Conservation (phyloP, 1,140 invertebrate genomes). For the Diprion similis region DNA sequence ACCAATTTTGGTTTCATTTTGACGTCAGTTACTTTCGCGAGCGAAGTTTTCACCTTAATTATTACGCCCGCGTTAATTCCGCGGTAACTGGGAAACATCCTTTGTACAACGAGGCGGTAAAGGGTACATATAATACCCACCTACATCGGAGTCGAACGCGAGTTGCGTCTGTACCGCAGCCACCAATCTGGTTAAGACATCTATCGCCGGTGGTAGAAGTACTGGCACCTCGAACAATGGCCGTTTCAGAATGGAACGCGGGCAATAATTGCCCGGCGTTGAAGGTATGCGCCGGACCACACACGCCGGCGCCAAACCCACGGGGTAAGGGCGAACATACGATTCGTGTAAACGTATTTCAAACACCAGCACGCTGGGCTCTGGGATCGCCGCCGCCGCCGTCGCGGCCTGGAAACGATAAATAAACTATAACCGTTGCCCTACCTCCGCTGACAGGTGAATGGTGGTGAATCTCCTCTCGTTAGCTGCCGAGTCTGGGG, state of each 20-base stretch:
- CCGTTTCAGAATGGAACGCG: slow-evolving; percentile 8
- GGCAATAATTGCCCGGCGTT: slow-evolving; percentile 42
- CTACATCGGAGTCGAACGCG: not conserved
- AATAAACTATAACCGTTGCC: slow-evolving; percentile 7
- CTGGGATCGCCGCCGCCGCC: slow-evolving; percentile 21
- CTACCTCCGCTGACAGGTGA: not conserved
- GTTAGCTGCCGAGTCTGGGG: slow-evolving; percentile 9
- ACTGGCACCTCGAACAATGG: slow-evolving; percentile 30
- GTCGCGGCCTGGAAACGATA: slow-evolving; percentile 4
- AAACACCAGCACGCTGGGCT: not conserved
- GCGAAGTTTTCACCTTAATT: too few relatives aligned
- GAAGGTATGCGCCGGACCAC: slow-evolving; percentile 49
- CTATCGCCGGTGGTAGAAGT: slow-evolving; percentile 30
- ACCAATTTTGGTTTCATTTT: too few relatives aligned
- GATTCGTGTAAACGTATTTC: slow-evolving; percentile 7
- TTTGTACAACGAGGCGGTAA: not conserved
- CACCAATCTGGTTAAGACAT: slow-evolving; percentile 53
- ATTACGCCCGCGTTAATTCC: too few relatives aligned
- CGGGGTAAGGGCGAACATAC: slow-evolving; percentile 21
- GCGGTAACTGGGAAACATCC: not conserved
- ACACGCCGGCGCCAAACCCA: slow-evolving; percentile 51
- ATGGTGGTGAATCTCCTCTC: slow-evolving; percentile 10
- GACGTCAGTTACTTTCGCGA: too few relatives aligned
- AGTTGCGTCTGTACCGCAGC: slow-evolving; percentile 37
- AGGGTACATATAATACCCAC: not conserved